phyloP scores from a whole-genome alignment of 2,888 invertebrate species.

The Buathra laborator region DNA sequence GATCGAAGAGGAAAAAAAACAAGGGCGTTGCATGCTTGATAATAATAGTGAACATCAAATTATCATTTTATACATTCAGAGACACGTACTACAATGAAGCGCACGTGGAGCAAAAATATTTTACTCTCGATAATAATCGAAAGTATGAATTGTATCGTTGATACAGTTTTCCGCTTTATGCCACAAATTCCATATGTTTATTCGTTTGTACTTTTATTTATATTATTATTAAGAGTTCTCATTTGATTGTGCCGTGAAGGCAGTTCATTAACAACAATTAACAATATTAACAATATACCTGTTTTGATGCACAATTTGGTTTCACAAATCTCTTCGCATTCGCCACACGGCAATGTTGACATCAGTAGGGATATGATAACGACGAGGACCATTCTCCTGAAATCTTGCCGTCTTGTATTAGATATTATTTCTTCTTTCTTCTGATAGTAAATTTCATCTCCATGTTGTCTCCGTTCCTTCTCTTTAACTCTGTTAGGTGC shows the following conservation, averaged over 20 bases:
- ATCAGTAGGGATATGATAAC: not conserved
- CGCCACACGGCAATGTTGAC: not conserved
- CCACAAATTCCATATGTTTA: not conserved
- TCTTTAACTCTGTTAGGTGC: too few relatives aligned
- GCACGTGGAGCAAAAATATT: not conserved
- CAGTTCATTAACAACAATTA: not conserved
- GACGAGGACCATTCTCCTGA: not conserved
- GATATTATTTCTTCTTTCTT: too few relatives aligned
- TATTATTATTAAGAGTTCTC: not conserved
- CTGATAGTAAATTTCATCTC: too few relatives aligned
- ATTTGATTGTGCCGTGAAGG: not conserved
- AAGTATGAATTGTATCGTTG: not conserved
- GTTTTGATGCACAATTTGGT: not conserved
- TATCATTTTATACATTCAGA: not conserved
- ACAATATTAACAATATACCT: slow-evolving; percentile 2
- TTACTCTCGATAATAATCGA: not conserved
- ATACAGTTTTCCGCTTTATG: not conserved
- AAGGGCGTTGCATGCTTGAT: not conserved
- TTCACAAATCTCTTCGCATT: not conserved
- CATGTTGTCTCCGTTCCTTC: too few relatives aligned
- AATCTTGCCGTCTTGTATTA: too few relatives aligned
- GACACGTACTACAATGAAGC: not conserved
- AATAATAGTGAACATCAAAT: not conserved
- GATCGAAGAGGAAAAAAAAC: not conserved
- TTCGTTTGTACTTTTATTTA: not conserved